phyloP scores from a whole-genome alignment of 2,888 invertebrate species.

The Caenorhabditis sulstoni region DNA sequence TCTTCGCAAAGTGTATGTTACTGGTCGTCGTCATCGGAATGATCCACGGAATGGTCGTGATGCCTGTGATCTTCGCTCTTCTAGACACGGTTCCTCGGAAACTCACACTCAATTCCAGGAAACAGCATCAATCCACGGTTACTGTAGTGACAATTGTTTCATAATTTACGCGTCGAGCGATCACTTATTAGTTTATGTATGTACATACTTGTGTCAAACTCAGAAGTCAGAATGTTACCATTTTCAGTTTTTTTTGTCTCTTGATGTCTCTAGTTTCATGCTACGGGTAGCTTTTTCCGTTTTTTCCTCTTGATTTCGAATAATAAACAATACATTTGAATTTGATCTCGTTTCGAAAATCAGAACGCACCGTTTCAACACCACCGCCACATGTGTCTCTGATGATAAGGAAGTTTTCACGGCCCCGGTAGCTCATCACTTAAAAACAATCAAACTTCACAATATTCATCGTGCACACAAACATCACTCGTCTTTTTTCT shows the following conservation, averaged over 20 bases:
- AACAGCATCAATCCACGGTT: constrained; percentile 29
- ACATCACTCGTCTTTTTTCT: too few species aligned
- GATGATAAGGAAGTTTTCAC: too few species aligned
- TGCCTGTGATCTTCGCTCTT: constrained; percentile 77
- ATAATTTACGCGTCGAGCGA: constrained; percentile 1
- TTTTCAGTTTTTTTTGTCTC: background rate
- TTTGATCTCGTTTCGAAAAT: too few species aligned
- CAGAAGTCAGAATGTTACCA: constrained; percentile 12
- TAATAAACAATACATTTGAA: background rate
- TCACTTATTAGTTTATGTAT: background rate
- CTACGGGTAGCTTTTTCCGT: background rate
- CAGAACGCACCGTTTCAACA: too few species aligned
- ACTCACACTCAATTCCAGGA: constrained; percentile 18
- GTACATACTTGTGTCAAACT: constrained; percentile 17
- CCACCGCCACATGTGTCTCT: too few species aligned
- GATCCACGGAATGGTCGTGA: constrained; percentile 78
- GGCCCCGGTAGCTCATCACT: too few species aligned
- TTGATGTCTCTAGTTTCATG: constrained; percentile 8
- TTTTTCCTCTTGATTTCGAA: background rate
- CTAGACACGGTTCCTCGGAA: constrained; percentile 64
- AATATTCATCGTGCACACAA: too few species aligned
- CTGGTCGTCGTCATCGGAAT: constrained; percentile 77
- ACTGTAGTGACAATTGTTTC: constrained; percentile 42
- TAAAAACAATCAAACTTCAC: too few species aligned
- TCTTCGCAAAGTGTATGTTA: constrained; percentile 79